Evolutionary conservation across 2,113 vertebrate species (phyloP).

Genomic region (Lampris megalopsis): DNA sequence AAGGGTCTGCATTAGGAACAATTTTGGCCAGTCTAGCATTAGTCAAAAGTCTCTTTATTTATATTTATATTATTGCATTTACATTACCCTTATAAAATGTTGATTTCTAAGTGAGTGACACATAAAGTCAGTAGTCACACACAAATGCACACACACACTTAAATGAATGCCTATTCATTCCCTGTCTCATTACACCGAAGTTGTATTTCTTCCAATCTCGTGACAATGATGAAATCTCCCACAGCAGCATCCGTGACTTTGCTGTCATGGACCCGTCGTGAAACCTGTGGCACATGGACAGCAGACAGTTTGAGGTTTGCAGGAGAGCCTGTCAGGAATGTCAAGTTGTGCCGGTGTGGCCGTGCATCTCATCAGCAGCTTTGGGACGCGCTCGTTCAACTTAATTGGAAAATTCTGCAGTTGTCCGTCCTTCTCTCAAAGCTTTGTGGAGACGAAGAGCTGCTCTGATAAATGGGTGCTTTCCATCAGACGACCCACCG

Average conservation of each 20-base stretch:
- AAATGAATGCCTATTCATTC: neutral
- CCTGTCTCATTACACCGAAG: conserved; percentile 39
- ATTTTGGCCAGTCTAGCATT: too few species aligned
- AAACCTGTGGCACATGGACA: conserved; percentile 49
- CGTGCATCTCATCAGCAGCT: conserved; percentile 73
- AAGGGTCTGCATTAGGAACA: too few species aligned
- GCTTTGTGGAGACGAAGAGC: conserved; percentile 36
- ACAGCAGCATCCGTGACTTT: conserved; percentile 28
- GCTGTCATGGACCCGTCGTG: conserved; percentile 48
- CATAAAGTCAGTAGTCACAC: conserved; percentile 6
- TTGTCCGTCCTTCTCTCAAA: conserved; percentile 16
- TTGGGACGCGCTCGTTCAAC: conserved; percentile 28
- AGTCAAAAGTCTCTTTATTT: too few species aligned
- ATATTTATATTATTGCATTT: too few species aligned
- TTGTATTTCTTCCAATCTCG: conserved; percentile 49
- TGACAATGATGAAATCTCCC: conserved; percentile 40
- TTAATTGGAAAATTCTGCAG: conserved; percentile 68
- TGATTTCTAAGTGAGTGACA: neutral
- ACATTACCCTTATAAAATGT: too few species aligned
- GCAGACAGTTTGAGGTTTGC: conserved; percentile 55
- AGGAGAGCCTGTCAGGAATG: conserved; percentile 66
- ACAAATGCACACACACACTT: conserved; percentile 13
- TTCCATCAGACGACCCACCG: neutral
- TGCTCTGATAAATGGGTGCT: neutral
- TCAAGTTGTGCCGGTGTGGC: conserved; percentile 70